These are phyloP conservation scores for Aythya baeri DNA, from an alignment of 2,113 vertebrate species.

Conservation along the genomic window DNA sequence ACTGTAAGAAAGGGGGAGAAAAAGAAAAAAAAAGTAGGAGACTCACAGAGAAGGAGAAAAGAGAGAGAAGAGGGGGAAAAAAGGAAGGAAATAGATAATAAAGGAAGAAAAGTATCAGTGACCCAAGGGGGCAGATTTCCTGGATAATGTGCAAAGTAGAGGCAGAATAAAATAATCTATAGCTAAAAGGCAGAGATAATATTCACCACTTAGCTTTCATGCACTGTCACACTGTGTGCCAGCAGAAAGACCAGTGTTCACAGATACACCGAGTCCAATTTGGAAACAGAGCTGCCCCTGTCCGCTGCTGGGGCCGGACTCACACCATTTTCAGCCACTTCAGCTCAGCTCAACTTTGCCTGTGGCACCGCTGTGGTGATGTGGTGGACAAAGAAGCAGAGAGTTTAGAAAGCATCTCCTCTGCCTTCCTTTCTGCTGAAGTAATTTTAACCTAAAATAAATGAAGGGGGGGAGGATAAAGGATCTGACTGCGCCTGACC, in stretches of 20 bases:
- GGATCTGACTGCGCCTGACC: accelerated
- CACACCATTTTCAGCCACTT: accelerated
- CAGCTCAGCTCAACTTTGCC: not conserved
- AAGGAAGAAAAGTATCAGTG: not conserved
- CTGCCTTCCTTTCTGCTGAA: not conserved
- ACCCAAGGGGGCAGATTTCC: not conserved
- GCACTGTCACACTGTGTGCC: accelerated
- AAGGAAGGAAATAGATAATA: not conserved
- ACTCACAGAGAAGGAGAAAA: not conserved
- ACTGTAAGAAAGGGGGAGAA: not conserved
- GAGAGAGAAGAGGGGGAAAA: not conserved
- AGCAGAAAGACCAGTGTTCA: not conserved
- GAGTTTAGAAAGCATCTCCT: not conserved
- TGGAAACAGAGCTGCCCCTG: not conserved
- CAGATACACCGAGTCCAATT: not conserved
- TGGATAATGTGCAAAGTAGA: accelerated
- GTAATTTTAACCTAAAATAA: accelerated
- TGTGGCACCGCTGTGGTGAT: accelerated
- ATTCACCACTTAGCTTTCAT: accelerated
- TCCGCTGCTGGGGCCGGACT: accelerated
- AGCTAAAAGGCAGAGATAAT: not conserved
- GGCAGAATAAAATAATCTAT: not conserved
- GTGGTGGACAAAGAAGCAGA: not conserved
- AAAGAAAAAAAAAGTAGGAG: not conserved
- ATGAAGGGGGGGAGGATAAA: not conserved